phyloP scores from a whole-genome alignment of 2,113 vertebrate genomes.

The Clupea harengus region DNA sequence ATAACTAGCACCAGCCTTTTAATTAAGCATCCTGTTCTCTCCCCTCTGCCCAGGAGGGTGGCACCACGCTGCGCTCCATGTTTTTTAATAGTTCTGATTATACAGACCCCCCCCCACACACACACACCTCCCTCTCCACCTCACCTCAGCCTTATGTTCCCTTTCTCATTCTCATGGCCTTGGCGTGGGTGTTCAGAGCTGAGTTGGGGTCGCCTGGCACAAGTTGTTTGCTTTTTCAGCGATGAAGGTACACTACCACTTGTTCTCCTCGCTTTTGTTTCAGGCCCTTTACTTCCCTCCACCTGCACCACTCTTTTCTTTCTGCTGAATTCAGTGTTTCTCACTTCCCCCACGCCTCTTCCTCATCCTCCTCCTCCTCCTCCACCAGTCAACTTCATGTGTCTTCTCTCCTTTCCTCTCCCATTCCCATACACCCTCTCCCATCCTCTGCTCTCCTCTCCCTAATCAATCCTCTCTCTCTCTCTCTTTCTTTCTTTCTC shows the following conservation, averaged over 20 bases:
- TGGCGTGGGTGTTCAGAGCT: neutral
- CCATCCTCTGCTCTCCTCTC: neutral
- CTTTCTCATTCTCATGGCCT: neutral
- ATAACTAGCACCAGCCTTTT: constrained; percentile 48
- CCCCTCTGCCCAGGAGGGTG: neutral
- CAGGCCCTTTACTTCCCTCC: neutral
- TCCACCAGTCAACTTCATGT: neutral
- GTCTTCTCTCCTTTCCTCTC: neutral
- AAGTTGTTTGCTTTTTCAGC: neutral
- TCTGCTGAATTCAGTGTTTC: no score
- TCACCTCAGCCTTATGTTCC: neutral
- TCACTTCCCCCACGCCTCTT: neutral
- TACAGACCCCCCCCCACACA: neutral
- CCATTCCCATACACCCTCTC: neutral
- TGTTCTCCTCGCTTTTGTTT: neutral
- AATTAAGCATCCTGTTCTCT: constrained; percentile 37
- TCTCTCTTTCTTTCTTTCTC: neutral
- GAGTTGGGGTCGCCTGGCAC: neutral
- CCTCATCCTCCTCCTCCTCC: neutral
- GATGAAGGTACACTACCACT: neutral
- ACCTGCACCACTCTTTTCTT: neutral
- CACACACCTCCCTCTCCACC: neutral
- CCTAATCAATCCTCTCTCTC: neutral
- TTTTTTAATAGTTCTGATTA: constrained; percentile 2
- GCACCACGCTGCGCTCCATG: neutral